Evolutionary conservation across 2,888 invertebrate species (phyloP), one percentile per base, ranked within the genome.

Genomic region (Volucella inflata): DNA sequence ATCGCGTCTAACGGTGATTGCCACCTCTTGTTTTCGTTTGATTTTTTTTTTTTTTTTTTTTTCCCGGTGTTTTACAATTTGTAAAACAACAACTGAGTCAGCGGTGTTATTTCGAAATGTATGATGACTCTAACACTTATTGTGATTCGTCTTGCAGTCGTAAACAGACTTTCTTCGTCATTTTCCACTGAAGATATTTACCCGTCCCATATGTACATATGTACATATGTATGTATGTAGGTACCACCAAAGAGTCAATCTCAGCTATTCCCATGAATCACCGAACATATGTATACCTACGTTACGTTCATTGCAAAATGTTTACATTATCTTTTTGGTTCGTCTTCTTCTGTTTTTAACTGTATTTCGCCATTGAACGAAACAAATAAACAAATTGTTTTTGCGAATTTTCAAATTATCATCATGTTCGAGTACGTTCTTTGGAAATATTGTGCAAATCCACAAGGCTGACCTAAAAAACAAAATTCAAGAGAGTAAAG

Each of bases 161-260:
- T 68, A 80, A 83, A 78, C 83, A 83, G 53, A 77, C 71, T 76
- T 60, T 71, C 57, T 68, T 72, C 77, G 72, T 74, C 77, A 78
- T 68, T 21, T 62, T 53, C 51, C 10, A 21, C 38, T 16, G 62
- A 67, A 51, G 16, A 55, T 16, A 17, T 53, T 53, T 36, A 36
- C 59, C 51, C 48, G 8, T n/a, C 12, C 14, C 8, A 50, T 55
- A 21, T 60, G 42, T 21, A 42, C 21, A 30, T 9, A 17, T 10
- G 14, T n/a, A n/a, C n/a, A n/a, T n/a, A n/a, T n/a, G n/a, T n/a
- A n/a, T n/a, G 30, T 2, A 30, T 2, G 30, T 30, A 30, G 0
- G 4, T 30, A 30, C 0, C 30, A 6, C 1, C 30, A 30, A 30
- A 3, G 6, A 30, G 30, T 6, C 30, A 30, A 30, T 30, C 30